Evolutionary conservation across 2,888 invertebrate species (phyloP).

Genomic region (Gibbula magus): DNA sequence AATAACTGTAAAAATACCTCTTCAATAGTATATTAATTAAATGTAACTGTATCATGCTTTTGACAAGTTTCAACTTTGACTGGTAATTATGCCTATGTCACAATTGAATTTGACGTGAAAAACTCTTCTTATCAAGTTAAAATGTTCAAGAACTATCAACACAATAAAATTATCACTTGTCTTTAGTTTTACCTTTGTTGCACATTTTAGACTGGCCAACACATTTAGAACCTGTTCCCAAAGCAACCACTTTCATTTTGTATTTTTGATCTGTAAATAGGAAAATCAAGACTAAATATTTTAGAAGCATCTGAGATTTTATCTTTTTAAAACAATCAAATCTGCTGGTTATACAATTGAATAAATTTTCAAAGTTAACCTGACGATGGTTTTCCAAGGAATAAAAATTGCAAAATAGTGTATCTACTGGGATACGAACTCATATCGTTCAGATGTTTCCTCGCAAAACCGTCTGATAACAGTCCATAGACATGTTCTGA

Average conservation of each 20-base stretch:
- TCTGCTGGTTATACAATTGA: no score
- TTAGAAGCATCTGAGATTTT: not conserved
- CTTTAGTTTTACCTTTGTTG: slow-evolving; percentile 41
- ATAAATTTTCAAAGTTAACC: no score
- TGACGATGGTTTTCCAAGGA: no score
- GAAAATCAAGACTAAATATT: not conserved
- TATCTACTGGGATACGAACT: no score
- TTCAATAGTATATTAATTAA: not conserved
- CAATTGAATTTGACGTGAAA: not conserved
- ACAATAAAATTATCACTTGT: slow-evolving; percentile 23
- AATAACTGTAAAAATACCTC: not conserved
- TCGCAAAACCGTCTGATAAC: no score
- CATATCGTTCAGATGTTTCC: no score
- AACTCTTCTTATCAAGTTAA: not conserved
- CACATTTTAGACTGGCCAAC: slow-evolving; percentile 80
- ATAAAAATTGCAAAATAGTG: no score
- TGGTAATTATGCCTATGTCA: not conserved
- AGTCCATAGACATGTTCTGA: no score
- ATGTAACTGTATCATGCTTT: not conserved
- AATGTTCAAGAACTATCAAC: not conserved
- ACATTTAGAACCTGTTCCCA: slow-evolving; percentile 95
- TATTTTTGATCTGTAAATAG: not conserved
- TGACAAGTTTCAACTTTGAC: not conserved
- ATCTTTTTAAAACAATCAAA: not conserved
- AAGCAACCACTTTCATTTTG: slow-evolving; percentile 81